phyloP scores from a whole-genome alignment of 2,797 vertebrate species.

The Morus bassanus region DNA sequence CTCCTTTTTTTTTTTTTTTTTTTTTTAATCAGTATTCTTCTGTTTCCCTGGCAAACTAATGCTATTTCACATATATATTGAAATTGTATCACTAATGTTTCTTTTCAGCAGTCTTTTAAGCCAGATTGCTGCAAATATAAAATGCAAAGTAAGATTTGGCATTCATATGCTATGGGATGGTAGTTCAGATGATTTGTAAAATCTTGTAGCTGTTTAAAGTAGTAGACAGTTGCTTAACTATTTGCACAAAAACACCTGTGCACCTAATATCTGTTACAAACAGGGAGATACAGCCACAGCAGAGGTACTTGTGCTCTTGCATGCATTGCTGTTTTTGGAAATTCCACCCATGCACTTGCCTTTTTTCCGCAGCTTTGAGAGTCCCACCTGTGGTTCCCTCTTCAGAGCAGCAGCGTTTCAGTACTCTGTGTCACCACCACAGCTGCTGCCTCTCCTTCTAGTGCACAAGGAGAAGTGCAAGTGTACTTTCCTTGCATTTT shows the following conservation, averaged over 20 bases:
- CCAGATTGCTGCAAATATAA: not conserved
- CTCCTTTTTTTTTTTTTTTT: not conserved
- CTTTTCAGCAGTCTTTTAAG: not conserved
- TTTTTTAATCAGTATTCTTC: not conserved
- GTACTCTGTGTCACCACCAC: not conserved
- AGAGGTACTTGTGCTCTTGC: not conserved
- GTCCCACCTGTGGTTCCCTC: not conserved
- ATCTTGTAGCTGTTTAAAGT: not conserved
- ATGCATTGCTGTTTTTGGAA: not conserved
- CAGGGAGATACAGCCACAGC: not conserved
- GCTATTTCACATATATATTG: not conserved
- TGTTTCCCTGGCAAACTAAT: not conserved
- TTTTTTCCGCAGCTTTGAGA: not conserved
- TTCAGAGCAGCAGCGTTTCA: not conserved
- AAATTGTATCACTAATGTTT: not conserved
- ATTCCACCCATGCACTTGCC: fast-evolving
- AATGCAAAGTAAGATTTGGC: not conserved
- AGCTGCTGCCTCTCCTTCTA: not conserved
- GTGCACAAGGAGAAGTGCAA: not conserved
- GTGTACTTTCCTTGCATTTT: not conserved
- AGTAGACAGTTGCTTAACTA: not conserved
- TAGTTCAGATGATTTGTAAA: not conserved
- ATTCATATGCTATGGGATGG: not conserved
- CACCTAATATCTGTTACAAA: not conserved
- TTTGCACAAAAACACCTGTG: not conserved